These are phyloP conservation scores for Todiramphus chloris DNA, from an alignment of 2,113 vertebrate species.

Conservation along the genomic window DNA sequence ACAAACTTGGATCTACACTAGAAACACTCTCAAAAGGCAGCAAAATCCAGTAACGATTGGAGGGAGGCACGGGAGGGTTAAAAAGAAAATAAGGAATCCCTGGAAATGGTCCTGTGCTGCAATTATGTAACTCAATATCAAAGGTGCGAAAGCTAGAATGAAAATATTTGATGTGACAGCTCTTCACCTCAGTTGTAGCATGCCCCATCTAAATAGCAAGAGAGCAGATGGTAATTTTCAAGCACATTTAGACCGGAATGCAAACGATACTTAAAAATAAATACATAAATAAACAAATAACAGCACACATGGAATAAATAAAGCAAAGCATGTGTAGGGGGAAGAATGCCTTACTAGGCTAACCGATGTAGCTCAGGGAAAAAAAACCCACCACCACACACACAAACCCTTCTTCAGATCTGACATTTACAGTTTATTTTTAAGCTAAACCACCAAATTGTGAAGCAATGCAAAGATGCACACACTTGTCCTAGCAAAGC, in stretches of 20 bases:
- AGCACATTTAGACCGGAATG: slow-evolving; percentile 66
- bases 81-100: slow-evolving; percentile 46
- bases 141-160: slow-evolving; percentile 68
- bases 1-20: not conserved
- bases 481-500: not conserved
- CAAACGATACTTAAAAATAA: slow-evolving; percentile 66
- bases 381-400: not conserved
- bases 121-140: slow-evolving; percentile 57
- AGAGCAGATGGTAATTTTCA: slow-evolving; percentile 77
- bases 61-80: not conserved
- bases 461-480: not conserved
- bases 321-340: not conserved
- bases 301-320: slow-evolving; percentile 58
- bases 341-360: not conserved
- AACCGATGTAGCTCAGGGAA: not conserved
- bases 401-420: not conserved
- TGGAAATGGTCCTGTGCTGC: slow-evolving; percentile 9
- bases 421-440: slow-evolving; percentile 34
- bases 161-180: slow-evolving; percentile 74
- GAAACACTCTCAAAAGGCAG: not conserved
- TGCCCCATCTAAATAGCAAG: slow-evolving; percentile 70
- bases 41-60: not conserved
- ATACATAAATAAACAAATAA: slow-evolving; percentile 68
- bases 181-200: slow-evolving; percentile 72
- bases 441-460: slow-evolving; percentile 31